Conservation (phyloP, 1,140 invertebrate species). For the Zaprionus taronus region DNA sequence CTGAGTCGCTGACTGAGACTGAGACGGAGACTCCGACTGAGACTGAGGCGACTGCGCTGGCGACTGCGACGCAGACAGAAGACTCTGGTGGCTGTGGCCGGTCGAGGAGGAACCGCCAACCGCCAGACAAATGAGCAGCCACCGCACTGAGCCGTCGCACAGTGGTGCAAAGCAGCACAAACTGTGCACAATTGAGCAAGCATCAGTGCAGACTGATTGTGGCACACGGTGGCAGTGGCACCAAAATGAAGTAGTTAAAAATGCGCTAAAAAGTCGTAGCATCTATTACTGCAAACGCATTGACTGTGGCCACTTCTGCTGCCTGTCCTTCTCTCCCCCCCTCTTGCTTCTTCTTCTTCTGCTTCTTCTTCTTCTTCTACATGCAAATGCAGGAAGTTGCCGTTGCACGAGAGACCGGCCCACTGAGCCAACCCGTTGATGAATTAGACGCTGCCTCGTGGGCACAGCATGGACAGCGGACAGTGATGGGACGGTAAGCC, state of each 20-base stretch:
- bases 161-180: conserved; percentile 40
- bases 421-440: conserved; percentile 61
- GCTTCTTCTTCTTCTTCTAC: conserved; percentile 16
- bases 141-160: conserved; percentile 32
- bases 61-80: not conserved
- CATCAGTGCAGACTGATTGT: conserved; percentile 10
- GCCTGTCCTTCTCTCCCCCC: not conserved
- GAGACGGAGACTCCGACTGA: not conserved
- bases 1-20: not conserved
- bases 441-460: conserved; percentile 62
- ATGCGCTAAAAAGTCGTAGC: conserved; percentile 47
- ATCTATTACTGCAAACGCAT: conserved; percentile 51
- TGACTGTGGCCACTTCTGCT: conserved; percentile 31
- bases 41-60: not conserved
- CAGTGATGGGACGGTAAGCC: not conserved
- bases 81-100: not conserved
- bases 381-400: conserved; percentile 75
- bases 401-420: conserved; percentile 24
- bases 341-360: not conserved
- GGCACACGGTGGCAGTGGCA: conserved; percentile 1
- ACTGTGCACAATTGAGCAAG: not conserved
- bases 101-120: conserved; percentile 19
- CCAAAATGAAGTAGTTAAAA: conserved; percentile 49
- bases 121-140: conserved; percentile 64
- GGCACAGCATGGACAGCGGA: conserved; percentile 43